Conservation (phyloP, 2,113 vertebrate species). For the Elephantulus edwardii region DNA sequence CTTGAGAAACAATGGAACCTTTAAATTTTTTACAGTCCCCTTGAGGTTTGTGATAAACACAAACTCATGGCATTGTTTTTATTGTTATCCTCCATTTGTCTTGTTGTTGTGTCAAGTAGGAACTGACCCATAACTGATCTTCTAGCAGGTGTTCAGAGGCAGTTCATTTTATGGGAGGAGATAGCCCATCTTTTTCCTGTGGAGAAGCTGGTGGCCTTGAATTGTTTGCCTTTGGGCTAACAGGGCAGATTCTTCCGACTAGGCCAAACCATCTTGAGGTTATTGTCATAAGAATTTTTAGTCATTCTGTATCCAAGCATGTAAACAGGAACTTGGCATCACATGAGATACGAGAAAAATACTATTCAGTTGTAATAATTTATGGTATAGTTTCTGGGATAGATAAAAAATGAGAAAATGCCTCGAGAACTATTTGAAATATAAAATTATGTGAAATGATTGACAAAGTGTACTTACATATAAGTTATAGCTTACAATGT, state of each 20-base stretch:
- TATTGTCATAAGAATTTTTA: neutral
- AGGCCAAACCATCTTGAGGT: neutral
- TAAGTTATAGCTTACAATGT: conserved; percentile 13
- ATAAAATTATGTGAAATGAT: neutral
- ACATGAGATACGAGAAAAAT: neutral
- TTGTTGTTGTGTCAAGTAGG: no score
- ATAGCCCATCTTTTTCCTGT: no score
- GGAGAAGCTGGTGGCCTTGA: no score
- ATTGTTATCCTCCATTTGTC: neutral
- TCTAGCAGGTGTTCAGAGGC: no score
- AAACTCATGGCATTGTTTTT: neutral
- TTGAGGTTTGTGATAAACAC: neutral
- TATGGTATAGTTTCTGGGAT: neutral
- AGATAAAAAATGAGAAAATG: neutral
- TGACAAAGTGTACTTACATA: neutral
- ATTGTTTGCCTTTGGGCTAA: no score
- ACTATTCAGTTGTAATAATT: neutral
- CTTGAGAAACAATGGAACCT: neutral
- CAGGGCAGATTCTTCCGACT: no score
- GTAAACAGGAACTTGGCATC: neutral
- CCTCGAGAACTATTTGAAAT: neutral
- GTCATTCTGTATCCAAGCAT: neutral
- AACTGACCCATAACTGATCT: no score
- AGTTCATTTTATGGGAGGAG: no score
- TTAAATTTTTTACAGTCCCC: neutral